phyloP scores from a whole-genome alignment of 2,888 invertebrate species.

The Dolomedes plantarius region DNA sequence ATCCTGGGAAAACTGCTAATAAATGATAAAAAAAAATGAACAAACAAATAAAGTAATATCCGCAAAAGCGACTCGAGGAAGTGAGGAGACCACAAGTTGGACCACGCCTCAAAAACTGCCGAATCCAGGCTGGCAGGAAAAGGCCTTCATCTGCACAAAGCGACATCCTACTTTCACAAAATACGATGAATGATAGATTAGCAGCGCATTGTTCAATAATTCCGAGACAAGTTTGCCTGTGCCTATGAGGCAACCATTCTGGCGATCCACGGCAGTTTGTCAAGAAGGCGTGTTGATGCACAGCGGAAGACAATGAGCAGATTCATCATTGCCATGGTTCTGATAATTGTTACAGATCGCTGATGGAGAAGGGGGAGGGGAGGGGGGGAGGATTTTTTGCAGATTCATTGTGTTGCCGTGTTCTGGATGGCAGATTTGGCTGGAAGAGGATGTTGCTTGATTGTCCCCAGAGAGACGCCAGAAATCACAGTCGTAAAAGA shows the following conservation, averaged over 20 bases:
- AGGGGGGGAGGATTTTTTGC: neutral
- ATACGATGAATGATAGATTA: conserved; percentile 58
- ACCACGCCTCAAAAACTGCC: conserved; percentile 6
- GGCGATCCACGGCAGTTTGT: conserved; percentile 34
- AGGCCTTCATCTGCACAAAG: conserved; percentile 13
- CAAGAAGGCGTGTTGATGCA: conserved; percentile 59
- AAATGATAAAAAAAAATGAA: no score
- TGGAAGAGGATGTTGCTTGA: conserved; percentile 28
- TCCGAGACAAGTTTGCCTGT: conserved; percentile 24
- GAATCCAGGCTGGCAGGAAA: conserved; percentile 1
- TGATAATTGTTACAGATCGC: conserved; percentile 67
- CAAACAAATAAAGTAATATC: no score
- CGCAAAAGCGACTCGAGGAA: neutral
- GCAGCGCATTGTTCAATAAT: conserved; percentile 59
- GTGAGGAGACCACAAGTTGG: neutral
- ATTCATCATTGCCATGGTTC: conserved; percentile 66
- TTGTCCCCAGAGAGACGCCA: neutral
- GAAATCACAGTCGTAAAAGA: neutral
- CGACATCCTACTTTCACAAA: neutral
- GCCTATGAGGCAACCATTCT: conserved; percentile 26
- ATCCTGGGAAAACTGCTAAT: no score
- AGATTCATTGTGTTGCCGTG: conserved; percentile 41
- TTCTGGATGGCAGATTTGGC: conserved; percentile 34
- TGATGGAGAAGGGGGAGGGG: neutral
- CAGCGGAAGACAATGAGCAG: conserved; percentile 58